These are phyloP conservation scores for Megatriorchis doriae DNA, from an alignment of 2,113 vertebrate species.

Conservation along the genomic window DNA sequence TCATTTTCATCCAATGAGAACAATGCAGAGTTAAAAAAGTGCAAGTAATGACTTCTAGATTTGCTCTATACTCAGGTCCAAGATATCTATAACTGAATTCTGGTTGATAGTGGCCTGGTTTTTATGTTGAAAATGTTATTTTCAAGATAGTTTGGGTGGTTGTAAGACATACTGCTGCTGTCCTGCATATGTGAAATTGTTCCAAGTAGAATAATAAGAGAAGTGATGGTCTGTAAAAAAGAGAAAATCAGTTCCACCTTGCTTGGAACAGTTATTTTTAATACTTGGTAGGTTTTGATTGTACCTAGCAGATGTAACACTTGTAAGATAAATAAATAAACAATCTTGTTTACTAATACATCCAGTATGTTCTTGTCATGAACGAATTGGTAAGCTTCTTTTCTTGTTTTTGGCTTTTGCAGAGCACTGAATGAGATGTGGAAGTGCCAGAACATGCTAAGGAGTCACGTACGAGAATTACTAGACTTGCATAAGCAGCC, in stretches of 20 bases:
- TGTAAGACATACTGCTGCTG: background rate
- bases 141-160: background rate
- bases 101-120: background rate
- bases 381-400: background rate
- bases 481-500: conserved; percentile 96
- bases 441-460: conserved; percentile 99
- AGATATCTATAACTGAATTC: background rate
- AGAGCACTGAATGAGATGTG: conserved; percentile 99
- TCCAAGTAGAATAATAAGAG: background rate
- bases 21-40: background rate
- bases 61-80: background rate
- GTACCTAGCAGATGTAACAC: background rate
- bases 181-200: background rate
- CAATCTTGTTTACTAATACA: background rate
- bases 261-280: background rate
- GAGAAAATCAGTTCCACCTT: background rate
- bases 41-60: background rate
- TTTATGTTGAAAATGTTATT: background rate
- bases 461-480: conserved; percentile 92
- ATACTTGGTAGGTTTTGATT: background rate
- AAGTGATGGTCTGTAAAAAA: background rate
- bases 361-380: background rate
- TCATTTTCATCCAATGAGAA: background rate
- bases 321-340: background rate
- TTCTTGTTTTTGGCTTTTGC: background rate